phyloP scores from a whole-genome alignment of 2,797 vertebrate species.

The Mallotus villosus region DNA sequence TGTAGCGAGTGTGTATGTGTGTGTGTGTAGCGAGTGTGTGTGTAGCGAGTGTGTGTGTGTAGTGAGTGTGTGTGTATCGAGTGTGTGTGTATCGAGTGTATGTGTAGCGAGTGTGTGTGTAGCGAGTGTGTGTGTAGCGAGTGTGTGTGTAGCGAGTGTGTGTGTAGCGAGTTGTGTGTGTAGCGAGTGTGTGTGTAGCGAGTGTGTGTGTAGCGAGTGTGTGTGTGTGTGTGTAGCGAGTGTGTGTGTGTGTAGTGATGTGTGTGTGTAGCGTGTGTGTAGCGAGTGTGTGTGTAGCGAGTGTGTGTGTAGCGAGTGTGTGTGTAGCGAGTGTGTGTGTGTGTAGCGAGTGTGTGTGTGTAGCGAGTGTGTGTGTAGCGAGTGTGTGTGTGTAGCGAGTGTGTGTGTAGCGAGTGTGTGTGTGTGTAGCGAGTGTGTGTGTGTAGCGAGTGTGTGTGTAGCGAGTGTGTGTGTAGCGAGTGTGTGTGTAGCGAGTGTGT shows the following conservation, averaged over 20 bases:
- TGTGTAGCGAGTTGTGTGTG: slow-evolving; percentile 23
- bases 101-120: not conserved
- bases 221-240: not conserved
- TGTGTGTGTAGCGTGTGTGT: not conserved
- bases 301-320: not conserved
- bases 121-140: not conserved
- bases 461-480: too few species aligned
- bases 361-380: slow-evolving; percentile 8
- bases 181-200: slow-evolving; percentile 8
- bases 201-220: slow-evolving; percentile 15
- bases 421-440: not conserved
- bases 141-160: too few species aligned
- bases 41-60: too few species aligned
- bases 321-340: too few species aligned
- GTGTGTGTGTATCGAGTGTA: not conserved
- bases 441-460: not conserved
- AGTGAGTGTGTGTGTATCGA: not conserved
- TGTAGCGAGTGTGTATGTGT: too few species aligned
- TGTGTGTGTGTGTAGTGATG: not conserved
- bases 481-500: not conserved
- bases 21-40: slow-evolving; percentile 14
- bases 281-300: too few species aligned
- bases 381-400: slow-evolving; percentile 13
- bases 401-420: not conserved
- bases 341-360: slow-evolving; percentile 19